Evolutionary conservation across 2,888 invertebrate genomes (phyloP), one percentile per base, ranked within the genome.

Genomic region (Onthophagus sagittarius): DNA sequence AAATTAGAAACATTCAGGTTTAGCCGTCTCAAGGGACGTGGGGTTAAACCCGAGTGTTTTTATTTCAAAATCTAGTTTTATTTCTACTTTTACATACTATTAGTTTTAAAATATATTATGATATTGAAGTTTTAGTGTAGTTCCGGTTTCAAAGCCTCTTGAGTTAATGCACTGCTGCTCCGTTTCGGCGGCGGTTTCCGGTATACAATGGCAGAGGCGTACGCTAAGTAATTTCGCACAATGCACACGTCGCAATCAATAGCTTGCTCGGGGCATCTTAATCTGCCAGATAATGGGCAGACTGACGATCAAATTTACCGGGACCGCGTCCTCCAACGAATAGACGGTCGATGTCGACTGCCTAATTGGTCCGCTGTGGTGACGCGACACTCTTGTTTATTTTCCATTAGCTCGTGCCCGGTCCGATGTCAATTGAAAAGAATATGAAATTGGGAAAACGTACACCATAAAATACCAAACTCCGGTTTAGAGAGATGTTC

Each of bases 211-310:
- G 39, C 39, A 11, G 39, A 53, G 39, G 39, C 39, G 23, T 32
- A 67, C 67, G 67, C 32, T 67, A 67, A 67, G 67, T 67, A 67
- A 67, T 67, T 67, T 67, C 67, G 67, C 31, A 67, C 67, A 67
- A 67, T 67, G 67, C 67, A 15, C 67, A 32, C 67, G 31, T 67
- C 23, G 31, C 67, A 67, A 67, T 67, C 67, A 67, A 67, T 67
- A 67, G 67, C 23, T 23, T n/a, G 31, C 31, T 11, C 31, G 32
- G 23, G 67, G 67, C 67, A 67, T 67, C 67, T 67, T 67, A 67
- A 67, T 67, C 67, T 67, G 67, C 31, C 67, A 32, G 67, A 67
- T 67, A 67, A 67, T 67, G 31, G 31, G 15, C 67, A n/a, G 67
- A 67, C 23, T 67, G 67, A 23, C 67, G 67, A 67, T 67, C 67